Evolutionary conservation across 2,797 vertebrate species (phyloP), one percentile per base, ranked within the genome.

Genomic region (Sarcoramphus papa): DNA sequence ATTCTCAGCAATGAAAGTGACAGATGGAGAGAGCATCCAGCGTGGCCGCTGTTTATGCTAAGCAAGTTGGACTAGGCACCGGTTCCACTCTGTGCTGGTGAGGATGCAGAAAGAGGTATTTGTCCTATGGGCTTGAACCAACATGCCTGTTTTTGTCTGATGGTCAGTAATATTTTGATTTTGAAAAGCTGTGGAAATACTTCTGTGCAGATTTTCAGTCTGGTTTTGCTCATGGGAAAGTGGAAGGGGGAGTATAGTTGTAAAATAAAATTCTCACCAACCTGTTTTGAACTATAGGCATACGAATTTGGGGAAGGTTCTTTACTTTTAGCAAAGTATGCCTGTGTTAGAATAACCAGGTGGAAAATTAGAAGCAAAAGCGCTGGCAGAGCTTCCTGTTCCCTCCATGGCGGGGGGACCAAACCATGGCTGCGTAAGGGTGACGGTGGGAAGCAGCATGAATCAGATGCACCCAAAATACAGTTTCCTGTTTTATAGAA

Each of bases 391-490:
- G 22, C 20, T 91, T 87, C 60, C 63, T 23, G 14, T 85, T 78
- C 27, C 45, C 59, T 79, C 15, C 10, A 1, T 43, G 41, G 43
- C 3, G 14, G 8, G 8, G 53, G n/a, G 28, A 48, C 30, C 51
- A 91, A 88, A 45, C 33, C 12, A 0, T 14, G 31, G 48, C 90
- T 84, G 24, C 0, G 0, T 56, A 19, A 28, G 76, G 72, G 50
- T 70, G 64, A 30, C 0, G 11, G 23, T 83, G 88, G 88, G 69
- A 90, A 90, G 79, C 70, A 30, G 45, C 1, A 4, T 94, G 53
- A 92, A 91, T 88, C 92, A 91, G 78, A 91, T 94, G 91, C 87
- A 65, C 62, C 62, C 89, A 80, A 93, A 94, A 88, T 75, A 76
- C 70, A 70, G 68, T 65, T 95, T 96, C 94, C 93, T 95, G 81